Evolutionary conservation across 2,113 vertebrate species (phyloP), one percentile per base, ranked within the genome.

Genomic region (Pomatorhinus ruficollis): DNA sequence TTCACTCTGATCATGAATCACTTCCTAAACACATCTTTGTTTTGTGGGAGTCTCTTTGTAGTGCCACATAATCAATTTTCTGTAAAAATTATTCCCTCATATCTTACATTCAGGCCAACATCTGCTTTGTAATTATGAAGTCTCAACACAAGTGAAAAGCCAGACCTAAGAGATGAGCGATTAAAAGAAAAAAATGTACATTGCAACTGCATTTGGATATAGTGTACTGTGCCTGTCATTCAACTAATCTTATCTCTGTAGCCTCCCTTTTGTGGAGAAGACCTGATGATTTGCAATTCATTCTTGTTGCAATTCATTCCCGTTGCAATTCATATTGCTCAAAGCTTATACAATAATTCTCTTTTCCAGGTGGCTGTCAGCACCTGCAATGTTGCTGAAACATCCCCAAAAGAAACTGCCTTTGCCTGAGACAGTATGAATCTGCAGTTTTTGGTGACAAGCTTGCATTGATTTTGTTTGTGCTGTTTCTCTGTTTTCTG

Each of bases 251-350:
- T 78, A 65, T 47, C 64, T 96, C 59, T 79, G 35, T 42, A 74
- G 75, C 76, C 37, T 44, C 23, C 33, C 16, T 80, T 87, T 57
- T 68, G 39, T 57, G 71, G 40, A 37, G 53, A 93, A 75, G 64
- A 90, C 37, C 54, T 64, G 61, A 90, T 60, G 52, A 93, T 95
- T 88, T 93, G 33, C 90, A 95, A 89, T 95, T 92, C 83, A 81
- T 91, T 94, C 91, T 40, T 85, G 82, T 69, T 97, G 45, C 71
- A 68, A 21, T 69, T 87, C 89, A 85, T 96, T 96, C 92, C 37
- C 8, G 1, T 77, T 88, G 82, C 76, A 81, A 77, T 96, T 92
- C 10, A 3, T 96, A 83, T 80, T 4, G 7, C 65, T 95, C 93
- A 91, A 80, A 91, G 50, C 54, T 69, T 25, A 47, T 83, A 61